These are phyloP conservation scores for Oxygymnocypris stewartii DNA, from an alignment of 2,113 vertebrate genomes.

Conservation along the genomic window DNA sequence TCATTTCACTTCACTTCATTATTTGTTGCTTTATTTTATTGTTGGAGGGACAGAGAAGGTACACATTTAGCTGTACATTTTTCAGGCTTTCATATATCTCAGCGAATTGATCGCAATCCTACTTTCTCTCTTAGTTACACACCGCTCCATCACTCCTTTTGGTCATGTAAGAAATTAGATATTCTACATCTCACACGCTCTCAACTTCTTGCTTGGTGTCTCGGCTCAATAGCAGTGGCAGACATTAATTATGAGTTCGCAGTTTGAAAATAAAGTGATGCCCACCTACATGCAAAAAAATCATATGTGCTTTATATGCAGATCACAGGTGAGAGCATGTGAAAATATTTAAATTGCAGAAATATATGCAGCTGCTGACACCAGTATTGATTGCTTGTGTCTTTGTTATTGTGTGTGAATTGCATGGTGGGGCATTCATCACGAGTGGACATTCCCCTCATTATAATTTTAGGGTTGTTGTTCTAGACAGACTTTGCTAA, in stretches of 20 bases:
- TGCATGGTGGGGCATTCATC: slow-evolving; percentile 1
- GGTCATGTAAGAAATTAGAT: slow-evolving; percentile 33
- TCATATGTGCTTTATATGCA: slow-evolving; percentile 21
- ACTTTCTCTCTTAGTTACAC: no score
- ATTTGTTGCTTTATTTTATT: background rate
- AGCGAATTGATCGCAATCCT: background rate
- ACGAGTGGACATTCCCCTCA: background rate
- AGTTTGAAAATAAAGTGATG: slow-evolving; percentile 55
- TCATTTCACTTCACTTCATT: background rate
- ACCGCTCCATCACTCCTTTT: background rate
- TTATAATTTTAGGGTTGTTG: background rate
- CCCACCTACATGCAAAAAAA: background rate
- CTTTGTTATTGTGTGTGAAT: slow-evolving; percentile 19
- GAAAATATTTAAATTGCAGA: background rate
- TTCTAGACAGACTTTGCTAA: background rate
- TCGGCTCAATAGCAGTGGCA: slow-evolving; percentile 49
- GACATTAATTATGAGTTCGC: slow-evolving; percentile 56
- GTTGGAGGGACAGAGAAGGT: background rate
- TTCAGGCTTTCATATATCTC: background rate
- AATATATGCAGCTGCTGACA: slow-evolving; percentile 15
- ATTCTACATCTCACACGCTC: slow-evolving; percentile 28
- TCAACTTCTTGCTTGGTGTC: background rate
- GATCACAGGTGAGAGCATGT: slow-evolving; percentile 8
- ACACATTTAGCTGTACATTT: background rate
- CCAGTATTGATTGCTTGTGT: background rate